Evolutionary conservation across 2,113 vertebrate species (phyloP).

Genomic region (Dicrurus megarhynchus): DNA sequence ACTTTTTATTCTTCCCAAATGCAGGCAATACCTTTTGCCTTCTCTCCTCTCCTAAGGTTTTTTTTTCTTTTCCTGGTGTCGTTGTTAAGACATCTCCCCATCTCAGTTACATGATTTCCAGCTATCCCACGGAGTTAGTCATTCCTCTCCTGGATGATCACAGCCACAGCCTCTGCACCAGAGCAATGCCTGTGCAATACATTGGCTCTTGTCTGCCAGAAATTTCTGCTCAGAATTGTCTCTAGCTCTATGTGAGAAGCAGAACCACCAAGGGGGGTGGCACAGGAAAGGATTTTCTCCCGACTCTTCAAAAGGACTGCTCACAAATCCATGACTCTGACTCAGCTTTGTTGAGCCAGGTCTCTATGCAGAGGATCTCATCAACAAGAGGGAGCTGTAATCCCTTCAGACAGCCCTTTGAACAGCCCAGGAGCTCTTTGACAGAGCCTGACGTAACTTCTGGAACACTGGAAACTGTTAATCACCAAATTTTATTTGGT

Average conservation of each 20-base stretch:
- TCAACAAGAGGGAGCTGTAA: neutral
- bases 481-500: neutral
- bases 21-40: neutral
- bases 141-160: neutral
- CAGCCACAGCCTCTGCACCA: neutral
- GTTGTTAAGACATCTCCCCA: neutral
- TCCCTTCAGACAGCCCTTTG: slow-evolving; percentile 32
- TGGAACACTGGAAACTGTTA: neutral
- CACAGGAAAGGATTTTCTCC: neutral
- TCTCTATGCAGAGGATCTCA: neutral
- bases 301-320: neutral
- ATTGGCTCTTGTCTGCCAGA: neutral
- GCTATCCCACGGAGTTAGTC: neutral
- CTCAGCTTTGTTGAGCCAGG: neutral
- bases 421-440: slow-evolving; percentile 8
- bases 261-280: neutral
- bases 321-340: neutral
- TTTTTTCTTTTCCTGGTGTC: neutral
- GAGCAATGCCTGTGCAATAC: neutral
- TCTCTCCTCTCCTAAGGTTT: neutral
- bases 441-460: neutral
- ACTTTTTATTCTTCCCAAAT: neutral
- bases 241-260: neutral
- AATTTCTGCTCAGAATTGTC: neutral
- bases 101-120: neutral